Base-by-base conservation (phyloP, 2,113 vertebrate genomes). In the Cyanoderma ruficeps region DNA sequence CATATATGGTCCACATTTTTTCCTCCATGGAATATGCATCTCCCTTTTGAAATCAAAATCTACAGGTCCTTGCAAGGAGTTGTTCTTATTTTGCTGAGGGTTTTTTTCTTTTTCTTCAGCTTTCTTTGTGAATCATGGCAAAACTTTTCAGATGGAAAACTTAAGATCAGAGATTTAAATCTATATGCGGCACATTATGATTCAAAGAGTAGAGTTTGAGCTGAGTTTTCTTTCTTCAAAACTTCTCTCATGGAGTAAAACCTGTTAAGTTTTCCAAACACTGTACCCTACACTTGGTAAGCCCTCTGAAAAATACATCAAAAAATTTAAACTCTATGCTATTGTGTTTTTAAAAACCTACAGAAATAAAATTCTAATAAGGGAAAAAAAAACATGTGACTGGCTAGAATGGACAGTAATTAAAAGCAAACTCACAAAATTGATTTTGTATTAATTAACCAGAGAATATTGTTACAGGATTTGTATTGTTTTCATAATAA, bases 1-100 rank as follows among this genome's bases (percentile, higher is more conserved):
- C 4, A 52, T n/a, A 55, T 27, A 59, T 9, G 6, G 7, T 47
- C 3, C 11, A 15, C 6, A 16, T 47, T 27, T 59, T 94, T 79
- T 39, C 13, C 24, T 0, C 1, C 13, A 11, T 7, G 11, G 8
- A 64, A 25, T 76, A 50, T 14, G 0, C 22, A 59, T 63, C 2
- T n/a, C 7, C 7, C 7, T 70, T 88, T 42, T 46, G 22, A 92
- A 92, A 79, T 46, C 8, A 71, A 53, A 49, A 10, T 27, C 33
- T 33, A 28, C 6, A 56, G 23, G 47, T 42, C 28, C 11, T 71
- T 79, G 25, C 3, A 79, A 76, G 11, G 1, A 55, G 9, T 33
- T 87, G 8, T 61, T 80, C 30, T 47, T 55, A n/a, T 59, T 83
- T 89, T 55, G 9, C 4, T 14, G 39, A n/a, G 2, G 24, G 8